Evolutionary conservation across 1,140 invertebrate genomes (phyloP).

Genomic region (Drosophila ogumai): DNA sequence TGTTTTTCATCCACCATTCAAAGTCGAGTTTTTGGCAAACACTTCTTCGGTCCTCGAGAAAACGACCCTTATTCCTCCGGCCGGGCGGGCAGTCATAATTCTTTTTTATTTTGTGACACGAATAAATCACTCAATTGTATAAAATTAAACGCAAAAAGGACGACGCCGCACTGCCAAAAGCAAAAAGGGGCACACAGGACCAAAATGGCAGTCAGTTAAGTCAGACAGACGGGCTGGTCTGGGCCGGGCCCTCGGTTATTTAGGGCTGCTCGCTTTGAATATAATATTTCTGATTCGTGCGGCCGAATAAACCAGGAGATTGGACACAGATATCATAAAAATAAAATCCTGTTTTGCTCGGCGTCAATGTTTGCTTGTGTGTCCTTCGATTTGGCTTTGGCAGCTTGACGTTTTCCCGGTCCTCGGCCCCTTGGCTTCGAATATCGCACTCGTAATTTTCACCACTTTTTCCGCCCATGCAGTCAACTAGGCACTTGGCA

Average conservation of each 20-base stretch:
- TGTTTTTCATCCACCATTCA: conserved; percentile 69
- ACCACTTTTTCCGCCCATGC: conserved; percentile 41
- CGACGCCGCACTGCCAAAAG: conserved; percentile 32
- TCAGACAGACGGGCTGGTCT: conserved; percentile 8
- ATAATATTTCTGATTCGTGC: conserved; percentile 84
- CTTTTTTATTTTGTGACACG: conserved; percentile 84
- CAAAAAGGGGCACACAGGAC: conserved; percentile 63
- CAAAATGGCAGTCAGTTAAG: conserved; percentile 73
- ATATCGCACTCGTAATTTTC: conserved; percentile 48
- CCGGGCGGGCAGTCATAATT: conserved; percentile 76
- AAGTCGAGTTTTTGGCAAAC: conserved; percentile 59
- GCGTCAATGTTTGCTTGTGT: conserved; percentile 25
- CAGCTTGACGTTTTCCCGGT: conserved; percentile 30
- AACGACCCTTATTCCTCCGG: conserved; percentile 77
- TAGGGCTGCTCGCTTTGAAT: conserved; percentile 60
- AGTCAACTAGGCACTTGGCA: conserved; percentile 56
- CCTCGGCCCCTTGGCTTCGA: conserved; percentile 11
- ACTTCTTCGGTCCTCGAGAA: conserved; percentile 57
- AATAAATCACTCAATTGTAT: conserved; percentile 85
- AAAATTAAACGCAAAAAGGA: conserved; percentile 82
- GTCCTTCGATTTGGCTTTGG: conserved; percentile 45
- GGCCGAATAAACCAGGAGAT: conserved; percentile 84
- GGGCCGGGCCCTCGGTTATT: conserved; percentile 34
- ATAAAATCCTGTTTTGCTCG: conserved; percentile 73
- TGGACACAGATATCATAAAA: conserved; percentile 85